Conservation (phyloP, 2,888 invertebrate species). For the Macaria notata region DNA sequence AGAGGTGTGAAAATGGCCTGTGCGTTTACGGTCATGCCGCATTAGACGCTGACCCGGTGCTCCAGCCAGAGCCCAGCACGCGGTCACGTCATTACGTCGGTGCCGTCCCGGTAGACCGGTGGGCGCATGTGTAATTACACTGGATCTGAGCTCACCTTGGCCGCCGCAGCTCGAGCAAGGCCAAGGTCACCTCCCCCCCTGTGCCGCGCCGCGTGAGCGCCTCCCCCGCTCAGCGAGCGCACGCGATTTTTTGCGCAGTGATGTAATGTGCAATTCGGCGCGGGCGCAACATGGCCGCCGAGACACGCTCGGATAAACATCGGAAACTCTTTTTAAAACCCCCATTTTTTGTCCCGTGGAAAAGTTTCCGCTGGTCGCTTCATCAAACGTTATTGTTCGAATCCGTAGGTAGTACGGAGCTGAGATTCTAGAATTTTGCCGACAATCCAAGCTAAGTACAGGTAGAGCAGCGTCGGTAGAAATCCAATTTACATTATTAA, state of each 20-base stretch:
- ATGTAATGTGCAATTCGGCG: slow-evolving; percentile 79
- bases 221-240: slow-evolving; percentile 50
- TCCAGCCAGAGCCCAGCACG: no score
- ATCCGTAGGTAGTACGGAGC: neutral
- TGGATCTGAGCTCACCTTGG: slow-evolving; percentile 72
- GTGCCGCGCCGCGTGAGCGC: slow-evolving; percentile 24
- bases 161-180: slow-evolving; percentile 75
- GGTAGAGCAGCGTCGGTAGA: slow-evolving; percentile 17
- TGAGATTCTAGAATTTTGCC: slow-evolving; percentile 16
- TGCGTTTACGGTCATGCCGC: slow-evolving; percentile 42
- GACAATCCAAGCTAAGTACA: slow-evolving; percentile 1
- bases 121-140: slow-evolving; percentile 76
- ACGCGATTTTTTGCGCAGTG: slow-evolving; percentile 75
- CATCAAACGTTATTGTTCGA: slow-evolving; percentile 2
- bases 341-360: slow-evolving; percentile 20
- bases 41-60: slow-evolving; percentile 1
- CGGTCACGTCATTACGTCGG: slow-evolving; percentile 25
- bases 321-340: slow-evolving; percentile 24
- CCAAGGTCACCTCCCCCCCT: slow-evolving; percentile 60
- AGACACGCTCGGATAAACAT: slow-evolving; percentile 38
- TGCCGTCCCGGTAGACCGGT: slow-evolving; percentile 62
- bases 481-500: slow-evolving; percentile 31
- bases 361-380: slow-evolving; percentile 13
- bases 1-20: slow-evolving; percentile 49
- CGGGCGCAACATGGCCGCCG: slow-evolving; percentile 71